Evolutionary conservation across 1,140 invertebrate genomes (phyloP).

Genomic region (Sitodiplosis mosellana): DNA sequence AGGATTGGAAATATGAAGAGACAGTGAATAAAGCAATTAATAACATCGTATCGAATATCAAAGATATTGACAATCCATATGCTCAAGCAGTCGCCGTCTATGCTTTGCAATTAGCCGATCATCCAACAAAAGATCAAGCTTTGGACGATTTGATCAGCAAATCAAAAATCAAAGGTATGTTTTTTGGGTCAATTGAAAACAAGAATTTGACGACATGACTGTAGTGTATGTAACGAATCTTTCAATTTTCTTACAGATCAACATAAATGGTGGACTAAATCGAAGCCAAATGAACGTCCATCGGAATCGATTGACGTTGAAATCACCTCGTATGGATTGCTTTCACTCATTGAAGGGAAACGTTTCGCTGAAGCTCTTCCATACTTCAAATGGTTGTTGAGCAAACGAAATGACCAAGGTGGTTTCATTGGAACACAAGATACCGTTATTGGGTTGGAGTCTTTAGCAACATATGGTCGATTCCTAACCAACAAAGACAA

Average conservation of each 20-base stretch:
- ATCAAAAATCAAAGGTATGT: conserved; percentile 15
- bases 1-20: conserved; percentile 10
- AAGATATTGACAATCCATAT: conserved; percentile 49
- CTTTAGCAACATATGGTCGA: conserved; percentile 47
- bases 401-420: conserved; percentile 53
- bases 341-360: conserved; percentile 39
- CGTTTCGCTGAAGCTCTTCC: conserved; percentile 34
- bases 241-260: conserved; percentile 29
- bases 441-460: conserved; percentile 44
- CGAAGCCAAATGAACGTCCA: conserved; percentile 49
- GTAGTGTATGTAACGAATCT: no score
- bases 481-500: conserved; percentile 31
- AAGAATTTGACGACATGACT: no score
- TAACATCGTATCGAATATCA: conserved; percentile 40
- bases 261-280: conserved; percentile 53
- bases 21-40: conserved; percentile 24
- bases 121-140: conserved; percentile 20
- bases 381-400: conserved; percentile 48
- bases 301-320: conserved; percentile 47
- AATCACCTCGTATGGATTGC: conserved; percentile 53
- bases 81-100: conserved; percentile 57
- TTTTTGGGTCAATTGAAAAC: no score
- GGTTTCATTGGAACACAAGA: conserved; percentile 60
- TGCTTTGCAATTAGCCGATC: conserved; percentile 52
- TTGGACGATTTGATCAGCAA: conserved; percentile 9